Base-by-base conservation (phyloP, 2,797 vertebrate genomes). In the Alectoris magna region DNA sequence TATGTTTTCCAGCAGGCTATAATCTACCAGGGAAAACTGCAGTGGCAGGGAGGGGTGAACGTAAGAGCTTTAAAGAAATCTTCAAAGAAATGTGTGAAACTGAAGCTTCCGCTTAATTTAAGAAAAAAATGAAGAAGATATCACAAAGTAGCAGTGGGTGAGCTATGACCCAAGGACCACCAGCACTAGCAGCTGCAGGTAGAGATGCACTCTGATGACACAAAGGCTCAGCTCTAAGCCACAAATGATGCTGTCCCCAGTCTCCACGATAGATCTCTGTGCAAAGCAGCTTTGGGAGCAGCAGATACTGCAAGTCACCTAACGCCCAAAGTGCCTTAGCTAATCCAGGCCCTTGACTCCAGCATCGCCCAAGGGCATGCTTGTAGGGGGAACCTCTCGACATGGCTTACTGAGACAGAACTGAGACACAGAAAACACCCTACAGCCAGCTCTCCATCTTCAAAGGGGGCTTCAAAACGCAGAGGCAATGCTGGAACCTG, bases 1-100 rank as follows among this genome's bases (percentile, higher is more conserved):
- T 90, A 3, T 93, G 91, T 96, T 95, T 92, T 92, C 89, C 84
- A 95, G 67, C 63, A 73, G 59, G 55, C 88, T 89, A 71, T 49
- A 87, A 89, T 74, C 87, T 89, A 71, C 60, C 3, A 59, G 58
- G 18, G 62, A 69, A 87, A 83, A 87, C 27, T 72, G 44, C 56
- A 84, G 31, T 19, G 5, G 41, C 36, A 44, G 27, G 5, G 56
- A 75, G 48, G 14, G 51, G 84, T 11, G 38, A 90, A 83, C 18
- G 11, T n/a, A 63, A 77, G 46, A 81, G 48, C 60, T 78, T 73
- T 88, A 80, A 91, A 92, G 36, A 82, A 78, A 82, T 1, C 7
- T 21, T 39, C 84, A 55, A 68, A 87, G 10, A 92, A 93, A 73
- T 21, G 84, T 2, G 84, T 2, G 11, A 60, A 88, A 81, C 72